These are phyloP conservation scores for Poeciliopsis turrubarensis DNA, from an alignment of 2,113 vertebrate species.

Conservation along the genomic window DNA sequence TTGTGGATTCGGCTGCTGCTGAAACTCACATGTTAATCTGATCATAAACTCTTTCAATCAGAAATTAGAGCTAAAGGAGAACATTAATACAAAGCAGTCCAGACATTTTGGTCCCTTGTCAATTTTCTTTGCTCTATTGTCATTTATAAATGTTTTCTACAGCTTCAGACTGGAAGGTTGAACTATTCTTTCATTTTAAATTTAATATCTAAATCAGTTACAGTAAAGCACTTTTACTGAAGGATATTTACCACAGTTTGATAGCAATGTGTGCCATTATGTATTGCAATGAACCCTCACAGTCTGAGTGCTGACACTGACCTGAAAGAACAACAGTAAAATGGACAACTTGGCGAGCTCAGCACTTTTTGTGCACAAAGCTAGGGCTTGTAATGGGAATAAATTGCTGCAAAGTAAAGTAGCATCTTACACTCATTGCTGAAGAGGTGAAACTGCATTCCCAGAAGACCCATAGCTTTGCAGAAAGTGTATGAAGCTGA, in stretches of 20 bases:
- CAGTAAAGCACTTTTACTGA: neutral
- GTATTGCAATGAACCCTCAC: conserved; percentile 8
- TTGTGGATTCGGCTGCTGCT: neutral
- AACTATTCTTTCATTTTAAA: neutral
- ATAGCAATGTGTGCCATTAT: neutral
- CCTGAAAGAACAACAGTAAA: conserved; percentile 16
- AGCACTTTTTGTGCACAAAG: conserved; percentile 37
- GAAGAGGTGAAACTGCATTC: conserved; percentile 97
- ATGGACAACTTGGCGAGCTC: conserved; percentile 18
- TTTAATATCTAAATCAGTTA: neutral
- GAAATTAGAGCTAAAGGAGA: neutral
- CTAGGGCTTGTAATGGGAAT: conserved; percentile 8
- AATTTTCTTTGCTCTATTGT: neutral
- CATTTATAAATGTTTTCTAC: neutral
- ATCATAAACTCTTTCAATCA: conserved; percentile 6
- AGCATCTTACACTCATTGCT: conserved; percentile 93
- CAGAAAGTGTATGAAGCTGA: conserved; percentile 97
- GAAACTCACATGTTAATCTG: neutral
- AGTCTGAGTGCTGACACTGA: conserved; percentile 16
- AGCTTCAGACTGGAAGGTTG: neutral
- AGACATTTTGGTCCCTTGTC: neutral
- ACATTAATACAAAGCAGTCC: neutral
- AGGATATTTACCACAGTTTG: neutral
- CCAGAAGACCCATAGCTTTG: conserved; percentile 92
- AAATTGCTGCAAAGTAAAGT: conserved; percentile 31